Evolutionary conservation across 2,888 invertebrate species (phyloP), one percentile per base, ranked within the genome.

Genomic region (Drosophila longiperda): DNA sequence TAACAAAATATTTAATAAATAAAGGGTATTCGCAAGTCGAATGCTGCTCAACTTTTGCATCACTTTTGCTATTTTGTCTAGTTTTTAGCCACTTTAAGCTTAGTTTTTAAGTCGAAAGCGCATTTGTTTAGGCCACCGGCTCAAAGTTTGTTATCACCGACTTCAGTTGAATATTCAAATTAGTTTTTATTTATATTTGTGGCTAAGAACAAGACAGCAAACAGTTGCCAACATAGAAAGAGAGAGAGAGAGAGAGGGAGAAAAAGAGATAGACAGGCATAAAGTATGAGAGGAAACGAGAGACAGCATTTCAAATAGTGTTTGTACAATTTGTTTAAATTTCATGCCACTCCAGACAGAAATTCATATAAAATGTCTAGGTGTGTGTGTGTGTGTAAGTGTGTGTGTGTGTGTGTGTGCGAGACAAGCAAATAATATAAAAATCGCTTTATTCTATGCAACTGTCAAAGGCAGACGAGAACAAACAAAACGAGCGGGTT

Each of bases 321-420:
- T 87, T 84, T 84, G 72, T 72, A 76, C 83, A 87, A 85, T 87
- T 85, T 88, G 85, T 85, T 86, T 71, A 80, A 85, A 88, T 86
- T 83, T 85, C 75, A 88, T 82, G 81, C 71, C 67, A 78, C 78
- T 78, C 57, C 80, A 80, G 87, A 82, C 85, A 60, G 53, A 75
- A 74, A 82, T 74, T 72, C 75, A 82, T 81, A 85, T 72, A 82
- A 84, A 71, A 74, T 87, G 82, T 77, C 52, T 48, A 66, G 62
- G 49, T 62, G 48, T 50, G 23, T n/a, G 45, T 52, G 23, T 54
- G 38, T 32, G 29, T 49, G 49, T 66, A 33, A 23, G 29, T 42
- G 45, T 40, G 9, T 42, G 54, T 60, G 23, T 42, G 54, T 60
- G 23, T 61, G 59, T 72, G 54, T 72, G 67, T 66, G 49, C 60